Evolutionary conservation across 92 coral and sea anemone species (phyloP).

Genomic region (Palythoa heliodiscus): DNA sequence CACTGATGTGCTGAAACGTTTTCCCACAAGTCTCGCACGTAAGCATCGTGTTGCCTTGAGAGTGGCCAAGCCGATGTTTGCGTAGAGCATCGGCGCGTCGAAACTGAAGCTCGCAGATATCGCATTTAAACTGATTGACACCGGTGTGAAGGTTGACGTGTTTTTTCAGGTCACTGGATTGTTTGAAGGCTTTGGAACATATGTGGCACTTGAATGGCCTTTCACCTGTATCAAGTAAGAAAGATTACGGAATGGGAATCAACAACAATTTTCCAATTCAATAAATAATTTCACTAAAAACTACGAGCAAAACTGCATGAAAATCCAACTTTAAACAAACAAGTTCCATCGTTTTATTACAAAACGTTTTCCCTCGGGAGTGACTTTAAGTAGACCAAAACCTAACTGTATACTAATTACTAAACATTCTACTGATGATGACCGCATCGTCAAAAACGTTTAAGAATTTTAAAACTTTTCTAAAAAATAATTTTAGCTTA

Average conservation of each 20-base stretch:
- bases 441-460: too few species aligned
- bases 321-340: too few species aligned
- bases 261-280: neutral
- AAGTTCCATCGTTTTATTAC: too few species aligned
- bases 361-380: too few species aligned
- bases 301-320: neutral
- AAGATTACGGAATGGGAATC: neutral
- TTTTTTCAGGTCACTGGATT: slow-evolving; percentile 96
- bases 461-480: too few species aligned
- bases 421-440: too few species aligned
- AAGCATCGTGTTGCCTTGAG: slow-evolving; percentile 66
- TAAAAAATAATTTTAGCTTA: too few species aligned
- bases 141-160: slow-evolving; percentile 99
- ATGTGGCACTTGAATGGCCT: slow-evolving; percentile 96
- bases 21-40: slow-evolving; percentile 82
- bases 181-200: slow-evolving; percentile 96
- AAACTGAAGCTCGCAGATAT: slow-evolving; percentile 94
- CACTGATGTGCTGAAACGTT: slow-evolving; percentile 77
- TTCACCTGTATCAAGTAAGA: slow-evolving; percentile 65
- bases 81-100: slow-evolving; percentile 97
- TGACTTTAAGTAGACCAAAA: too few species aligned
- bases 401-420: too few species aligned
- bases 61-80: slow-evolving; percentile 89
- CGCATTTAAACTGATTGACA: slow-evolving; percentile 93
- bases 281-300: neutral